Percentiles rank a stretch among this genome's conserved stretches.
These are phyloP conservation scores for Coptotermes formosanus DNA, from an alignment of 1,140 invertebrate genomes.

Conservation along the genomic window DNA sequence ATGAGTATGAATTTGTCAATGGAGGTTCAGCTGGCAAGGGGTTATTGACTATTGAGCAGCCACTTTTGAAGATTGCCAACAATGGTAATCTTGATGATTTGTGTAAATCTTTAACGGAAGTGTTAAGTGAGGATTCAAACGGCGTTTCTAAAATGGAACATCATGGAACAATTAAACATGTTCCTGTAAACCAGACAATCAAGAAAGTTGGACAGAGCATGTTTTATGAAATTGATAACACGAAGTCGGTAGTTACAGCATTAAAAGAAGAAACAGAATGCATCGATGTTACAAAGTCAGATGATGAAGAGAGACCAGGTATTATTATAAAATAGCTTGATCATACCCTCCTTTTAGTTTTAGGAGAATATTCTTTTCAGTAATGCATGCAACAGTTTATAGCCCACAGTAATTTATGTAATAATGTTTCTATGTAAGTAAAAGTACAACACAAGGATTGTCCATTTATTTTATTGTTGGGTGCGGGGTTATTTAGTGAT, in stretches of 20 bases:
- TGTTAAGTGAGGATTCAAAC: constrained; percentile 54
- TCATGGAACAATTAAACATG: constrained; percentile 27
- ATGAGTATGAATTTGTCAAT: constrained; percentile 80
- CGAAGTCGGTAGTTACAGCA: neutral
- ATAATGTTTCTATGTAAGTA: no score
- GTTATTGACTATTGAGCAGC: constrained; percentile 44
- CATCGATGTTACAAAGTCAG: constrained; percentile 73
- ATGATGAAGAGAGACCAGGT: constrained; percentile 59
- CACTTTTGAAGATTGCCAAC: constrained; percentile 70
- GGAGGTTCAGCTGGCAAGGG: constrained; percentile 35
- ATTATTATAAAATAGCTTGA: constrained; percentile 49
- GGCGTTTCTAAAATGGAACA: constrained; percentile 28
- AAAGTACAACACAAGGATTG: no score
- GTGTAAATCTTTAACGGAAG: constrained; percentile 70
- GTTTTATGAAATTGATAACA: constrained; percentile 47
- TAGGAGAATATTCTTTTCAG: no score
- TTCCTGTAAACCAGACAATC: constrained; percentile 33
- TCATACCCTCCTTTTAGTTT: neutral
- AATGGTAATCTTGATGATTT: constrained; percentile 72
- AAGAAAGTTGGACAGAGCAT: constrained; percentile 44
- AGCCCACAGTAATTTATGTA: no score
- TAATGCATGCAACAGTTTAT: no score
- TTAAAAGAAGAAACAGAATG: constrained; percentile 62
- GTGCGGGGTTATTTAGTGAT: no score
- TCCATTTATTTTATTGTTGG: no score